Evolutionary conservation across 1,140 invertebrate species (phyloP), one percentile per base, ranked within the genome.

Genomic region (Bemisia tabaci): DNA sequence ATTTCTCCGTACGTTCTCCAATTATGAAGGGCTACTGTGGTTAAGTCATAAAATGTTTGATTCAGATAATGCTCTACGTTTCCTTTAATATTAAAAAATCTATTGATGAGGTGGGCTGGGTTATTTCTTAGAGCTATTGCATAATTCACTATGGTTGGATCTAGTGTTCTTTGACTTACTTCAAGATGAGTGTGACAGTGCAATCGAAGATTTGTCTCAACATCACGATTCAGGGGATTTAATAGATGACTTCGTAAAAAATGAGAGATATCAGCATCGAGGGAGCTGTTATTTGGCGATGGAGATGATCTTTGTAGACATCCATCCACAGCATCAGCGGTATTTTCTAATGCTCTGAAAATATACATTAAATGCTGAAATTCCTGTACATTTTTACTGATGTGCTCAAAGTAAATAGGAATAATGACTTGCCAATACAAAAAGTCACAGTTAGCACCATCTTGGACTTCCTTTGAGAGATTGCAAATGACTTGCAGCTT

Each of bases 1-100:
- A 99, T 99, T 77, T 95, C 92, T 39, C 90, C 88, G 76, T 98
- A 98, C 0, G 94, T 96, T 77, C 92, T 91, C 94, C 95, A 98
- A 78, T 99, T 94, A 73, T 98, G 95, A 22, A 97, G 79, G 22
- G 96, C 94, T 27, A 99, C 94, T 1, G 95, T 95, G 0, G 95
- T 98, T 71, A 98, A 81, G 79, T 98, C 97, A 78, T 99, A 99
- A 78, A 97, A 98, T 69, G 91, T 97, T 70, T 87, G 87, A 70
- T 95, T 93, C 59, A 99, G 81, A 77, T 98, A 97, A 74, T 93
- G 86, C 77, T 97, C 95, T 2, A 95, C 84, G 73, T 87, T 77
- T 60, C 81, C 33, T 48, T 48, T 48, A 48, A 48, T 17, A 48
- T 48, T 17, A 5, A 48, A 9, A 48, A 48, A 48, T 48, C 33